Evolutionary conservation across 2,797 vertebrate species (phyloP).

Genomic region (Octomys mimax): DNA sequence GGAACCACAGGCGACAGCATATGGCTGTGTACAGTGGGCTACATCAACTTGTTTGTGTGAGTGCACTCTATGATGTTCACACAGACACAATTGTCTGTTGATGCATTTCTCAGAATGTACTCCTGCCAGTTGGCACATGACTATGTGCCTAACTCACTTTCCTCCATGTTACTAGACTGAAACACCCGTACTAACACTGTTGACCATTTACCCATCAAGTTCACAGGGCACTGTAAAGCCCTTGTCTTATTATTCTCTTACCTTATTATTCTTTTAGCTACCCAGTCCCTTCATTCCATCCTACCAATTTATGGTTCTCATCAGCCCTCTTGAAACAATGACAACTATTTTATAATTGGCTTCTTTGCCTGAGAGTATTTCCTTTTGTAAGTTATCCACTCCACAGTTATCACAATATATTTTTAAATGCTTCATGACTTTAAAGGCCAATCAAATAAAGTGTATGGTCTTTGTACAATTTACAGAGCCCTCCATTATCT

Average conservation of each 20-base stretch:
- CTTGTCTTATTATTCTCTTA: neutral
- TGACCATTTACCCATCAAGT: neutral
- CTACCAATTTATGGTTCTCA: neutral
- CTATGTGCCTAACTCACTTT: neutral
- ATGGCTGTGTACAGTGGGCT: neutral
- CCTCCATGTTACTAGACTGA: neutral
- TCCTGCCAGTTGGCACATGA: neutral
- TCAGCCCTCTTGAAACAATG: neutral
- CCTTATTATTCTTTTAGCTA: neutral
- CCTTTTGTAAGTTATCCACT: neutral
- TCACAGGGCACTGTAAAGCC: neutral
- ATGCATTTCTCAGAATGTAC: neutral
- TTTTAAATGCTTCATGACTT: neutral
- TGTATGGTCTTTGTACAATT: neutral
- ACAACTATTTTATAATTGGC: neutral
- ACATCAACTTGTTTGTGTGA: neutral
- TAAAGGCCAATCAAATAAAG: neutral
- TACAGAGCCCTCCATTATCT: neutral
- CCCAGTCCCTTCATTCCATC: neutral
- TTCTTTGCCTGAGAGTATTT: neutral
- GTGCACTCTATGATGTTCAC: neutral
- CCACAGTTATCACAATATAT: neutral
- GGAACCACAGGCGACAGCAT: neutral
- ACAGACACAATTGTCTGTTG: neutral
- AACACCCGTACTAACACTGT: neutral